Evolutionary conservation across 1,140 invertebrate genomes (phyloP), one percentile per base, ranked within the genome.

Genomic region (Camponotus pennsylvanicus): DNA sequence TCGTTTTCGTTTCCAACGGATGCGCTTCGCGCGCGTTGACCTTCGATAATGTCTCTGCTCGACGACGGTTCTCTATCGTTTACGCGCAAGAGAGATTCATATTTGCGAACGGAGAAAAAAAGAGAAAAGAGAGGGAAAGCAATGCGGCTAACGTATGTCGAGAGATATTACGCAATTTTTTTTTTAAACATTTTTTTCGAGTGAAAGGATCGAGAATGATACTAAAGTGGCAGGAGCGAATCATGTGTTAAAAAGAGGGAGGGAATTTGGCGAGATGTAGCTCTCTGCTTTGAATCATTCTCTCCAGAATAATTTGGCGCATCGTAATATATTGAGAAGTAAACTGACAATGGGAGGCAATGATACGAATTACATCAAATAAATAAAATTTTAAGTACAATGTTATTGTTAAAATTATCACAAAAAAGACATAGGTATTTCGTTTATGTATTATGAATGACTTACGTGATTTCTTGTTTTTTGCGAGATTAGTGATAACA

Each of bases 21-120:
- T 86, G 55, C 85, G 86, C 75, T 88, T 75, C 85, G 85, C 86
- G 27, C 45, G 86, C 85, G 85, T 88, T 88, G 87, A 86, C 87
- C 77, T 86, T 86, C 76, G 77, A 52, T 52, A 76, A 86, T 64
- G 70, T 87, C 59, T 86, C 42, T 52, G 49, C 21, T 21, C 42
- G 21, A 49, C 13, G 11, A 45, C 1, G 49, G 49, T 49, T 70
- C 42, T 70, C 18, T 18, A 18, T 67, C 15, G 42, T 70, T 7
- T 3, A 9, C 15, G 27, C 3, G 3, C 13, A 5, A 27, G 11
- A 13, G 40, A 32, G 6, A 49, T 52, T 8, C 27, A 52, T 34
- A 55, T 52, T 55, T 55, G 49, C 49, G 49, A 52, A 71, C 27
- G 21, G 11, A 27, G 57, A 27, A 21, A 27, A 18, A 64, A 15